Base-by-base conservation (phyloP, 2,888 invertebrate genomes). In the Eubasilissa splendida region DNA sequence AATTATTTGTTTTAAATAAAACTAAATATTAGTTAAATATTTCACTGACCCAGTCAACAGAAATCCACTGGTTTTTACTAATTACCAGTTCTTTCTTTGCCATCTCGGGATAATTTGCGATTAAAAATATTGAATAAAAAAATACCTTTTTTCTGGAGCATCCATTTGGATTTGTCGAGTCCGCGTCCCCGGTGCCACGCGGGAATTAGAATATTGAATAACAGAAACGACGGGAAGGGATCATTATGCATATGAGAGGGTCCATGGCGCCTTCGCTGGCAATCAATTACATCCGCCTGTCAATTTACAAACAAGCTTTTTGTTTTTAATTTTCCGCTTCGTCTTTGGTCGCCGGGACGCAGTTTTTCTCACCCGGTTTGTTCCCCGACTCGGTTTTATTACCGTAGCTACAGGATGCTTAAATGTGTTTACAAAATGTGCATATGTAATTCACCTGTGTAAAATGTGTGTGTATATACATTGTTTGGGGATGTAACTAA, bases 241-340 rank as follows among this genome's bases (percentile, higher is more conserved):
- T 58, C 76, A 68, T 81, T 78, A 78, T 78, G 78, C 78, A 75
- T 81, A 77, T 68, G 68, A 52, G 68, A 50, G 10, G 33, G 66
- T 42, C 54, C 42, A 54, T 82, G 82, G 82, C 82, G 82, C 82
- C 82, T 70, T 53, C 56, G 56, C 78, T 56, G 80, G 78, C 82
- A 56, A 82, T 82, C 82, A 80, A 82, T 80, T 82, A 82, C 66
- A 12, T 52, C 63, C 76, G 56, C 70, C 80, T 82, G 82, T 82
- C 82, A 82, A 82, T 80, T 82, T 82, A 80, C 59, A 76, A 78
- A 82, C 76, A 22, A 66, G 76, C 77, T 80, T 82, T 82, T 82
- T 80, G 74, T 80, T 82, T 80, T 68, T 42, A 50, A n/a, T 68
- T 14, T n/a, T n/a, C 11, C 68, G n/a, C 12, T n/a, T 58, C 76